phyloP scores from a whole-genome alignment of 2,113 vertebrate genomes.

The Lophotis ruficrista region DNA sequence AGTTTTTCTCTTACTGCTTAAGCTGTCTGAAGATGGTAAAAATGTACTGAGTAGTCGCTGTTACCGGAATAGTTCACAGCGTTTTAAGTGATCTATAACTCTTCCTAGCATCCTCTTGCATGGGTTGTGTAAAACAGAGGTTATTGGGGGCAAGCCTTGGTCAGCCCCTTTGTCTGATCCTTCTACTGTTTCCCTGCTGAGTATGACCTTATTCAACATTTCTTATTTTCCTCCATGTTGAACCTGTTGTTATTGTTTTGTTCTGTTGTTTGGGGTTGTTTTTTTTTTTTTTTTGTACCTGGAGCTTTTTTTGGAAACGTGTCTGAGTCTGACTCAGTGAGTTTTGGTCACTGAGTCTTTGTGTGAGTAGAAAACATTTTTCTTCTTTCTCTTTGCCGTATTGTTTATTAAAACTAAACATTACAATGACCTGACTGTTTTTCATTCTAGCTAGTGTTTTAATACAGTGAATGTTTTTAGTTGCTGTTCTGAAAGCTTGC shows the following conservation, averaged over 20 bases:
- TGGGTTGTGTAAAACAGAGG: background rate
- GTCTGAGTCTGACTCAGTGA: background rate
- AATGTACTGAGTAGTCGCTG: background rate
- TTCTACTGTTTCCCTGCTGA: background rate
- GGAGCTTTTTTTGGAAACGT: background rate
- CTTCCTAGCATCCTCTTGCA: background rate
- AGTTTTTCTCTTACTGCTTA: slow-evolving; percentile 8
- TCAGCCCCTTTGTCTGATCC: background rate
- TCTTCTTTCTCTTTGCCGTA: background rate
- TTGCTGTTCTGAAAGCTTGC: background rate
- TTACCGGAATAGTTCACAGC: background rate
- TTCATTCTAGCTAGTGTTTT: background rate
- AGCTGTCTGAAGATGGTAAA: background rate
- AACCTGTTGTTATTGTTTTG: background rate
- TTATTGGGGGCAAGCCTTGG: background rate
- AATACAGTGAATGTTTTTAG: background rate
- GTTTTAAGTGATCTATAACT: background rate
- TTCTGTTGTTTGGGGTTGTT: background rate
- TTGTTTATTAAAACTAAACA: background rate
- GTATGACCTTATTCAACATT: background rate
- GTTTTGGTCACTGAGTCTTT: background rate
- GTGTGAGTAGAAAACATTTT: background rate
- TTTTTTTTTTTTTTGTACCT: background rate
- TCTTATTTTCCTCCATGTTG: background rate
- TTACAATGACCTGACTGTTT: background rate